Evolutionary conservation across 2,797 vertebrate genomes (phyloP).

Genomic region (Fistularia tabacaria): DNA sequence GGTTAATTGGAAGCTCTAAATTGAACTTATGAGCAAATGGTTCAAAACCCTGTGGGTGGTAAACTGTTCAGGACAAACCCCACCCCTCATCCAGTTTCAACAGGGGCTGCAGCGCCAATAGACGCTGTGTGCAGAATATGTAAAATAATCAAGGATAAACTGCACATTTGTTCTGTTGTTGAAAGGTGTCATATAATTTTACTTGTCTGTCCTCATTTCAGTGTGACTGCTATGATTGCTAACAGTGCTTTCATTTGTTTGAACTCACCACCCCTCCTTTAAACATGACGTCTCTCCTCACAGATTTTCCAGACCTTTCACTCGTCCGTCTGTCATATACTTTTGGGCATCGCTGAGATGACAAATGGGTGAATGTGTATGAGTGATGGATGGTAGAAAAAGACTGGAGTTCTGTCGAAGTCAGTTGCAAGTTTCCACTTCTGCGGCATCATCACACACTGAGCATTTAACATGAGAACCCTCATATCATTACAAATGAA

Average conservation of each 20-base stretch:
- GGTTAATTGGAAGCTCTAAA: too few relatives aligned
- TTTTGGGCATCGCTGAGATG: constrained; percentile 46
- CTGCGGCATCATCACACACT: neutral
- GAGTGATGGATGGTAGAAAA: constrained; percentile 51
- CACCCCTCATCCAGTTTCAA: too few relatives aligned
- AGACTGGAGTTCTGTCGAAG: too few relatives aligned
- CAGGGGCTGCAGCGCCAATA: too few relatives aligned
- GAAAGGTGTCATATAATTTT: too few relatives aligned
- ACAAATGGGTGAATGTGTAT: constrained; percentile 32
- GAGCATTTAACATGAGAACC: too few relatives aligned
- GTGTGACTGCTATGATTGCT: neutral
- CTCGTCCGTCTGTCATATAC: constrained; percentile 30
- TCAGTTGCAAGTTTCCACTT: constrained; percentile 28
- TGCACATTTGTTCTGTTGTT: neutral
- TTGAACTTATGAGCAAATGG: too few relatives aligned
- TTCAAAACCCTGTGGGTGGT: too few relatives aligned
- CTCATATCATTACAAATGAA: too few relatives aligned
- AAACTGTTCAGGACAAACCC: too few relatives aligned
- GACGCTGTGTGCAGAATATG: too few relatives aligned
- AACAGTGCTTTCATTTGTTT: too few relatives aligned
- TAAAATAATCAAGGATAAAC: neutral
- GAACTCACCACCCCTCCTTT: neutral
- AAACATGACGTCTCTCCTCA: neutral
- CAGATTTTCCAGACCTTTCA: constrained; percentile 10
- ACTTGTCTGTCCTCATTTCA: neutral